Percentiles rank a stretch among this genome's conserved stretches.
These are phyloP conservation scores for Ctenodactylus gundi DNA, from an alignment of 2,113 vertebrate genomes.

Conservation along the genomic window DNA sequence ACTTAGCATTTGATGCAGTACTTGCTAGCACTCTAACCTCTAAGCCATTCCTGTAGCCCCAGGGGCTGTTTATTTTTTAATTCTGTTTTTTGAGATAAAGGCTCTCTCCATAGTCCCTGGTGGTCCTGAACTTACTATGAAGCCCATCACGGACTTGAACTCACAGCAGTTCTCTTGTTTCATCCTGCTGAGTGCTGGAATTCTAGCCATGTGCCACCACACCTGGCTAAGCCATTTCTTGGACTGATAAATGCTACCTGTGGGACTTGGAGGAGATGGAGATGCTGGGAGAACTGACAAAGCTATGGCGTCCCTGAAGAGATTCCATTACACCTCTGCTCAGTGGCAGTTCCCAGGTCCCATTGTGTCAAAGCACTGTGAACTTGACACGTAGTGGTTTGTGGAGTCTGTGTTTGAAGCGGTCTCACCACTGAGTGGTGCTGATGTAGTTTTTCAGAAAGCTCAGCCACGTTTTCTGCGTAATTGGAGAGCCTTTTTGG, in stretches of 20 bases:
- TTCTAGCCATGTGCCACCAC: no score
- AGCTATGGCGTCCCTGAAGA: neutral
- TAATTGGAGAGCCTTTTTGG: neutral
- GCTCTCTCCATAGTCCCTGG: no score
- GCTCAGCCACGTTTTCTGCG: neutral
- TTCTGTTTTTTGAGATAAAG: no score
- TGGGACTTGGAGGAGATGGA: neutral
- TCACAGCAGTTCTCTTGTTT: no score
- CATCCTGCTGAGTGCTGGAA: no score
- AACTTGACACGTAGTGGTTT: neutral
- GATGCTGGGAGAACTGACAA: neutral
- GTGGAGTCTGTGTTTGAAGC: neutral
- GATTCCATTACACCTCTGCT: neutral
- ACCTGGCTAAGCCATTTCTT: neutral
- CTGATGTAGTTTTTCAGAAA: neutral
- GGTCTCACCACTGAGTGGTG: neutral
- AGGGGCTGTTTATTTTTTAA: no score
- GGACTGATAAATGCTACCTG: neutral
- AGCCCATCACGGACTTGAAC: no score
- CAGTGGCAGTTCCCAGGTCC: neutral
- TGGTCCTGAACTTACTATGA: no score
- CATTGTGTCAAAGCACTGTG: neutral
- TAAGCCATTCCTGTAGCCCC: no score
- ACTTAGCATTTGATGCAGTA: no score
- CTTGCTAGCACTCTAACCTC: no score